Evolutionary conservation across 2,797 vertebrate genomes (phyloP), one percentile per base, ranked within the genome.

Genomic region (Sebastes nivosus): DNA sequence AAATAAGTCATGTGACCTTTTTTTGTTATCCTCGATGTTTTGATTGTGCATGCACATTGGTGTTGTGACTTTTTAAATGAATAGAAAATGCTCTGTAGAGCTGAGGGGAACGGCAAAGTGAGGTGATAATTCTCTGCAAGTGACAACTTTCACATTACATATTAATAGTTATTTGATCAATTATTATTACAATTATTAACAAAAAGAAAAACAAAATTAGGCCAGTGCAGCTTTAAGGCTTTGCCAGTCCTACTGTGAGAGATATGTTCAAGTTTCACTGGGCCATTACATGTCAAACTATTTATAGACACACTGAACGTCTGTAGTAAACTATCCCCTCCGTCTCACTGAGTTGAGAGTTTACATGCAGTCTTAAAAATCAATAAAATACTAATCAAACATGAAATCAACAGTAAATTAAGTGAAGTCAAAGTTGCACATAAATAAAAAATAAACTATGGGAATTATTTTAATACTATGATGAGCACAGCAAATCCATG

Each of bases 261-360:
- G 63, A 67, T 20, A 77, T 1, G 67, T 85, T 82, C 78, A 63
- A 46, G 75, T 88, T 88, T 88, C 86, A 88, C 1, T 27, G 61
- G 58, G 36, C 25, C 50, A 20, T 66, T 68, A 55, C 77, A 72
- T 38, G 50, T 79, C 57, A 22, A 22, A 42, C 81, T 91, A 91
- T 89, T 89, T 79, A 81, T 87, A 89, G 84, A 67, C 38, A 3
- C 30, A 67, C 32, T 46, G 54, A 65, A 68, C n/a, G 8, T 38
- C 66, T 65, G 29, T 5, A n/a, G 29, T 4, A 9, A 34, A 36
- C 68, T 1, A 2, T 22, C 67, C 20, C 38, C 65, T 72, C 2
- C 20, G 14, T 32, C 13, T 30, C 22, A 59, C 59, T 14, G 34
- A 65, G 16, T 69, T 55, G 42, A 25, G 34, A 65, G 16, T 69